phyloP scores from a whole-genome alignment of 1,140 invertebrate species.

The Carcinoscorpius rotundicauda region DNA sequence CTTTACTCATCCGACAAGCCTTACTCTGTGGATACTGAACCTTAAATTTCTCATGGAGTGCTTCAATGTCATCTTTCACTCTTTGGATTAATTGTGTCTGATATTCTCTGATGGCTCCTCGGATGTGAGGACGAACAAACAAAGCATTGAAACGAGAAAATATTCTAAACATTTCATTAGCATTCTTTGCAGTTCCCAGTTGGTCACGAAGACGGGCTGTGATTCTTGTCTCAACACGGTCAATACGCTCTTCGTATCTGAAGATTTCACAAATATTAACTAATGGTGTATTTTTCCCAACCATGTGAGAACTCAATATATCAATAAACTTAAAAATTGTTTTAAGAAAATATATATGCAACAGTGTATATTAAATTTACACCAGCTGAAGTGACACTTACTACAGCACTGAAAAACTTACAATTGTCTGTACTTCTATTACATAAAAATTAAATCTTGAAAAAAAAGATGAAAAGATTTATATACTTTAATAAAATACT shows the following conservation, averaged over 20 bases:
- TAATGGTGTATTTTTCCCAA: no score
- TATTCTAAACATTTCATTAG: slow-evolving; percentile 99
- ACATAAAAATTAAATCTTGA: no score
- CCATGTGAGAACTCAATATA: no score
- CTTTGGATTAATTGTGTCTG: slow-evolving; percentile 97
- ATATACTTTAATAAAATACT: no score
- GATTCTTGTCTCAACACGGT: slow-evolving; percentile 91
- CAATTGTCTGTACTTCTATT: no score
- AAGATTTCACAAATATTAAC: not conserved
- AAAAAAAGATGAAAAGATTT: no score
- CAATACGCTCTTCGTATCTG: slow-evolving; percentile 91
- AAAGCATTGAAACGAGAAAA: slow-evolving; percentile 88
- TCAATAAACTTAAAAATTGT: no score
- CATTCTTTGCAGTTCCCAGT: slow-evolving; percentile 94
- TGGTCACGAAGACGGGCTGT: slow-evolving; percentile 93
- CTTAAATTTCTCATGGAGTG: slow-evolving; percentile 96
- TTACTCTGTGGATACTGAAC: slow-evolving; percentile 90
- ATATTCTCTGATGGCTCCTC: slow-evolving; percentile 96
- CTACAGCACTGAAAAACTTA: no score
- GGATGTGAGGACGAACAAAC: slow-evolving; percentile 95
- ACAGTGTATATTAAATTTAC: no score
- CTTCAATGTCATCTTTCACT: slow-evolving; percentile 98
- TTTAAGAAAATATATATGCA: no score
- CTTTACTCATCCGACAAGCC: slow-evolving; percentile 75
- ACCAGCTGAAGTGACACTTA: no score